Evolutionary conservation across 2,113 vertebrate species (phyloP), one percentile per base, ranked within the genome.

Genomic region (Porphyrio hochstetteri): DNA sequence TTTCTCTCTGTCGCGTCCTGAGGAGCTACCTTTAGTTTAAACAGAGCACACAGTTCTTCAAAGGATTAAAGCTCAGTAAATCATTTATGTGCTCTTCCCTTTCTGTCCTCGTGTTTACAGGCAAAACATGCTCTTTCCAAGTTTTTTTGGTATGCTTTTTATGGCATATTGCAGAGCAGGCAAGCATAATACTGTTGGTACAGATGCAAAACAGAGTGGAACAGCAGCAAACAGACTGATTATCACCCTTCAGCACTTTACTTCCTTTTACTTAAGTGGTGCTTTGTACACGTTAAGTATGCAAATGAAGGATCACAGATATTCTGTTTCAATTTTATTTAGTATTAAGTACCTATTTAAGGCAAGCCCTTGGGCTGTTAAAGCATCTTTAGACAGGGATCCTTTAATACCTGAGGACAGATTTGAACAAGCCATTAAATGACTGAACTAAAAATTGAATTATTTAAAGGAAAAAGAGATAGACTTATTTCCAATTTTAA

Each of bases 321-420:
- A 80, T 31, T 57, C 82, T 78, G n/a, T 56, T 94, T 92, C 57
- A 65, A 56, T 90, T 93, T 94, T 96, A 88, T 93, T 93, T 89
- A 88, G 86, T 81, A 78, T 88, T 95, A 94, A 91, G 77, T 72
- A 79, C 0, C 0, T 79, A 94, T 82, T 86, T 92, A 93, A 97
- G 75, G 38, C 56, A 94, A 92, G 56, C n/a, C 84, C 68, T 82
- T 80, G 69, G 78, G 63, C 33, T 69, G 53, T 76, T 89, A 53
- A 92, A 84, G 87, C 10, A 28, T 63, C 44, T 93, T 95, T 83
- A 61, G 50, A 61, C 29, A 67, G 38, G 80, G 74, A 90, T 57
- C 42, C 50, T 92, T 56, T 77, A 88, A 86, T 74, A 93, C 81
- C 25, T 57, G 53, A 92, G 61, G 57, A 52, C 20, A 91, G 82